Conservation (phyloP, 2,113 vertebrate genomes). For the Penelope pileata region DNA sequence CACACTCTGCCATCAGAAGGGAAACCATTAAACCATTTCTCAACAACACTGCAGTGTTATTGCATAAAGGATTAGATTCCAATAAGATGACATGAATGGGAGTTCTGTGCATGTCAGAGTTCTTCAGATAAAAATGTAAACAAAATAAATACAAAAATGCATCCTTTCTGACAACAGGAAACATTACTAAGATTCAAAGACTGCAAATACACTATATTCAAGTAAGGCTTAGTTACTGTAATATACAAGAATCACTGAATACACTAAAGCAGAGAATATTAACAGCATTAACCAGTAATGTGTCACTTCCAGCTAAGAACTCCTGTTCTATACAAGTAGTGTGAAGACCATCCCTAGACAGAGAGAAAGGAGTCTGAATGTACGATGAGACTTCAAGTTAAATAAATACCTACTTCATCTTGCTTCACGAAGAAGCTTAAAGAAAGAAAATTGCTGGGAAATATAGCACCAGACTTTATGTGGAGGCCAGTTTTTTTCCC, state of each 20-base stretch:
- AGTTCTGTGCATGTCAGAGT: background rate
- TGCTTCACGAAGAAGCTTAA: background rate
- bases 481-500: fast-evolving
- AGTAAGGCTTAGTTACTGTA: background rate
- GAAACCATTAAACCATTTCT: background rate
- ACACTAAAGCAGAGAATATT: background rate
- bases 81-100: background rate
- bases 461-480: background rate
- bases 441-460: background rate
- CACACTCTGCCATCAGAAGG: background rate
- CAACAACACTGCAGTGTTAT: background rate
- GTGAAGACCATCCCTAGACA: background rate
- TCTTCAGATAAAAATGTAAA: background rate
- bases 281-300: background rate
- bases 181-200: background rate
- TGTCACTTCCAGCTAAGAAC: background rate
- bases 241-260: background rate
- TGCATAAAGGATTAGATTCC: background rate
- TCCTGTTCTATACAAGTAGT: background rate
- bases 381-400: background rate
- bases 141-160: background rate
- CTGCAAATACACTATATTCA: background rate
- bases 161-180: background rate
- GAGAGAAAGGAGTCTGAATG: background rate
- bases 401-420: background rate